phyloP scores from a whole-genome alignment of 2,113 vertebrate species.

The Garra rufa region DNA sequence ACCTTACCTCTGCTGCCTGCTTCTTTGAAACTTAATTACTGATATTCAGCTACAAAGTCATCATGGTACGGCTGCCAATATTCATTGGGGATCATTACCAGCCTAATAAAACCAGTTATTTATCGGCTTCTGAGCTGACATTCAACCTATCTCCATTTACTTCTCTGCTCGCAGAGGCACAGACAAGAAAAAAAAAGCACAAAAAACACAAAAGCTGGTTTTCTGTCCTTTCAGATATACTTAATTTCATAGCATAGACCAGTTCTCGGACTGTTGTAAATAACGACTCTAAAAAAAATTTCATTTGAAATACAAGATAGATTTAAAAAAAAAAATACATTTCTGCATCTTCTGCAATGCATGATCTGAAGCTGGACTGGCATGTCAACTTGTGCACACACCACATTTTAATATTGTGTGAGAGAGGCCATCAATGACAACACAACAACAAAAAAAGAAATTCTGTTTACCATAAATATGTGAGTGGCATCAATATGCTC shows the following conservation, averaged over 20 bases:
- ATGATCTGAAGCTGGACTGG: not conserved
- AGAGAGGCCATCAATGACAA: not conserved
- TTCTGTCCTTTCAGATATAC: not conserved
- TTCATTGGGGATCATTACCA: slow-evolving; percentile 81
- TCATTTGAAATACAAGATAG: too few species aligned
- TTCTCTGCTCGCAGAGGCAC: slow-evolving; percentile 72
- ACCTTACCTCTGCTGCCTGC: slow-evolving; percentile 78
- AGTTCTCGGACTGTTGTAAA: not conserved
- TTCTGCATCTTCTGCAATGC: not conserved
- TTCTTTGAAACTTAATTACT: slow-evolving; percentile 84
- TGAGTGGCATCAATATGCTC: not conserved
- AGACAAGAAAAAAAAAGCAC: slow-evolving; percentile 59
- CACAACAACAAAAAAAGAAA: not conserved
- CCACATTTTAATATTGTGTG: not conserved
- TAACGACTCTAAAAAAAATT: too few species aligned
- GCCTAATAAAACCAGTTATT: slow-evolving; percentile 81
- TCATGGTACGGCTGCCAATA: slow-evolving; percentile 80
- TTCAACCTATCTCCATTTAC: slow-evolving; percentile 72
- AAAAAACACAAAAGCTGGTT: slow-evolving; percentile 68
- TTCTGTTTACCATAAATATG: not conserved
- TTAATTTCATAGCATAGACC: not conserved
- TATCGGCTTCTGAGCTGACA: slow-evolving; percentile 75
- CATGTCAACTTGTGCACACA: not conserved
- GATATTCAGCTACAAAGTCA: slow-evolving; percentile 83
- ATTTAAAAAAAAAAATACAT: too few species aligned